These are phyloP conservation scores for Microctonus brassicae DNA, from an alignment of 2,888 invertebrate species.

Conservation along the genomic window DNA sequence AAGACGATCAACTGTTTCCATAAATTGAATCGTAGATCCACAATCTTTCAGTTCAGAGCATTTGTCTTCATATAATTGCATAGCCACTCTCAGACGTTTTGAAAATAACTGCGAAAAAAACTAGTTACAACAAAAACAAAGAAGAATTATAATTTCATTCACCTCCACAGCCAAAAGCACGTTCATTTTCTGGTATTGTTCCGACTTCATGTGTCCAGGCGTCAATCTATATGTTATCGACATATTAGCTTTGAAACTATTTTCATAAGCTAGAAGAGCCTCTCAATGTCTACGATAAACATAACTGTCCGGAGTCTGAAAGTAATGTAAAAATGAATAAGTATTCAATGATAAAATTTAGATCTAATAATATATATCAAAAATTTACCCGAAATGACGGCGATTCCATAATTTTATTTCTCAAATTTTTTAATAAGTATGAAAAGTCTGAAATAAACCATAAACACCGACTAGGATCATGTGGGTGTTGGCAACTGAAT, in stretches of 20 bases:
- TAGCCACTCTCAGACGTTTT: slow-evolving; percentile 38
- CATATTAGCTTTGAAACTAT: slow-evolving; percentile 8
- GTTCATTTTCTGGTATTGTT: slow-evolving; percentile 39
- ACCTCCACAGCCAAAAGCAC: slow-evolving; percentile 36
- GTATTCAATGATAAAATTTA: neutral
- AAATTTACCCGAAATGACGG: too few relatives aligned
- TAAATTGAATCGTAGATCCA: slow-evolving; percentile 36
- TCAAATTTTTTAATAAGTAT: slow-evolving; percentile 47
- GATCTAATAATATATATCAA: slow-evolving; percentile 24
- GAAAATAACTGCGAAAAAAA: slow-evolving; percentile 43
- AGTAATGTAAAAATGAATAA: neutral
- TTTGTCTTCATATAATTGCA: slow-evolving; percentile 31
- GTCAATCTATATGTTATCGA: slow-evolving; percentile 34
- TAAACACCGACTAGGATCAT: slow-evolving; percentile 36
- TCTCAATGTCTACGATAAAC: slow-evolving; percentile 34
- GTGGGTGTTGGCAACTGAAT: slow-evolving; percentile 48
- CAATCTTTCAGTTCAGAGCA: slow-evolving; percentile 35
- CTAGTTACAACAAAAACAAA: too few relatives aligned
- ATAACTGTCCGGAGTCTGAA: slow-evolving; percentile 39
- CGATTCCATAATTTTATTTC: slow-evolving; percentile 43
- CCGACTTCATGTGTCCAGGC: slow-evolving; percentile 31
- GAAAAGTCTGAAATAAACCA: slow-evolving; percentile 53
- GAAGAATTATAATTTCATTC: slow-evolving; percentile 5
- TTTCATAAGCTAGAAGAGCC: slow-evolving; percentile 25
- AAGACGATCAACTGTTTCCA: slow-evolving; percentile 31